Base-by-base conservation (phyloP, 2,888 invertebrate genomes). In the Tipula helvola region DNA sequence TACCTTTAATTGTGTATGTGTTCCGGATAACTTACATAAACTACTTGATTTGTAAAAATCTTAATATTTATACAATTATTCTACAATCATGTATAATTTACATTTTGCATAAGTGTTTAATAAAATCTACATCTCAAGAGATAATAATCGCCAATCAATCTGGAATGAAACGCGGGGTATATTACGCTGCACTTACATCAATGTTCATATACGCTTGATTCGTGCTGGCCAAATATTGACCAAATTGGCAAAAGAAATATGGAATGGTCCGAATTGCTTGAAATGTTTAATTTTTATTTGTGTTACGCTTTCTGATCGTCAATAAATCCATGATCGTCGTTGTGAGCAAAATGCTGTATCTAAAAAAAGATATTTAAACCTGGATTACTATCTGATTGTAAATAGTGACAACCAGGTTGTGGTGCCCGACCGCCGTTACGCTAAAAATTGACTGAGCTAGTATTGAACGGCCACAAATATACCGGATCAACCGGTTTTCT, bases 281-380 rank as follows among this genome's bases (percentile, higher is more conserved):
- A 88, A 94, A 94, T 0, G 92, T 92, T 87, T 92, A 88, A n/a
- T 52, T 86, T 18, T 8, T 42, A 44, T 85, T 85, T 18, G 39
- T 44, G 39, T 44, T 5, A 91, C 93, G 12, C 94, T 94, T 88
- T 94, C 94, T 0, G 94, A 93, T 90, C 93, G 28, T 28, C 28
- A 94, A 89, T 93, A 94, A 88, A 92, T 91, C 94, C 94, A 94
- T 1, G 94, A 94, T 87, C 94, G 90, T 91, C 93, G 93, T 89
- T 94, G 94, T 87, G 94, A 94, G 89, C 93, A 93, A 85, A 94
- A 89, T 89, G 94, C 93, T 93, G 90, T 57, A 90, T 90, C 87
- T 13, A 86, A 44, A 86, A 87, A 18, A 16, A n/a, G 10, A 41
- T 1, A 39, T 5, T 4, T 39, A 47, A n/a, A 39, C 5, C 39